Base-by-base conservation (phyloP, 2,797 vertebrate genomes). In the Mormyrus proboscirostris region DNA sequence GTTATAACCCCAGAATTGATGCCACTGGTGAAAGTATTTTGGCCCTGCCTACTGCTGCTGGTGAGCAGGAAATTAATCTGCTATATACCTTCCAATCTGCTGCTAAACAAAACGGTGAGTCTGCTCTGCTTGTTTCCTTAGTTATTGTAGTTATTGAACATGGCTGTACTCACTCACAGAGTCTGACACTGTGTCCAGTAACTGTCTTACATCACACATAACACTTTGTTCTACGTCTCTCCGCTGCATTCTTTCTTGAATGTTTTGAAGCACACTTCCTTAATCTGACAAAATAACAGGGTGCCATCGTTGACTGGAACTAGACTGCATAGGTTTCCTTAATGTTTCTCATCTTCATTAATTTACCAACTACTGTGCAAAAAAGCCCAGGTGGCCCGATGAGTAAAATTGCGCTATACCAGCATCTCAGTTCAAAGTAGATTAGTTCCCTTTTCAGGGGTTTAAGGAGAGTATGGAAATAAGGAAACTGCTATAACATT, bases 351-450 rank as follows among this genome's bases (percentile, higher is more conserved):
- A 76, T 76, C 14, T 76, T 76, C 33, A 76, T 76, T 76, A 76
- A 76, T 76, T 76, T 41, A 76, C 69, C 69, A 76, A 76, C 69
- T 76, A 76, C 69, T 76, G 69, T 76, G 69, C 69, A 33, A 38
- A 41, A 76, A 76, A 76, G 69, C 33, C 14, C 19, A 76, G 33
- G 69, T 76, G 69, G 69, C 33, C 33, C 2, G 33, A 76, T 16
- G 33, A 76, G 14, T 76, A 76, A 16, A 41, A 76, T 3, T 16
- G 33, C 5, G 5, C 69, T 76, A 19, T 12, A 29, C 22, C 22
- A 29, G 25, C 2, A 3, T 65, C 59, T 65, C 69, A 76, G 5
- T 76, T 16, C 69, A 41, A 73, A 73, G 65, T 16, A 38, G 29
- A 73, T 14, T 73, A 73, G 38, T 73, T 76, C 69, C 33, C 69